Conservation (phyloP, 2,797 vertebrate species). For the Rhinella marina region DNA sequence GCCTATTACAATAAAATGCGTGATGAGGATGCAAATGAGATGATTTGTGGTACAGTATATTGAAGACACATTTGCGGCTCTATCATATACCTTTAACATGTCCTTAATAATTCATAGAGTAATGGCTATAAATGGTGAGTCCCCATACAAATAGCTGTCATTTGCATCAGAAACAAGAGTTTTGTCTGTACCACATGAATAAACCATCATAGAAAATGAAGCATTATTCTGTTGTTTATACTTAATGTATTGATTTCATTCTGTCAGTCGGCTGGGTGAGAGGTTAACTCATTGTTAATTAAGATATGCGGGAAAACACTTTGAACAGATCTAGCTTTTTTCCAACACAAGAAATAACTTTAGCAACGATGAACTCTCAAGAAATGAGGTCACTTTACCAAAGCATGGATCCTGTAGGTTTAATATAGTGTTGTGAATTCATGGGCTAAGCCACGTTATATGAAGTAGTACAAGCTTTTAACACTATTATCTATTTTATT, state of each 20-base stretch:
- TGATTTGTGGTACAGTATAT: not conserved
- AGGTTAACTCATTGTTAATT: constrained; percentile 67
- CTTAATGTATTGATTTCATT: constrained; percentile 63
- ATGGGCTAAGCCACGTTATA: not conserved
- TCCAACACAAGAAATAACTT: constrained; percentile 64
- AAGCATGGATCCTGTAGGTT: not conserved
- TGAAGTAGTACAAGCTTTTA: not conserved
- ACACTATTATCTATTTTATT: not conserved
- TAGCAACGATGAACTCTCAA: constrained; percentile 66
- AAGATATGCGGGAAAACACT: constrained; percentile 65
- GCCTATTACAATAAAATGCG: not conserved
- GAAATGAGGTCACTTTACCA: constrained; percentile 67
- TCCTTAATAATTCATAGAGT: not conserved
- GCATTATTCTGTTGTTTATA: constrained; percentile 56
- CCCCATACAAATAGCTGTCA: not conserved
- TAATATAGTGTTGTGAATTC: constrained; percentile 14
- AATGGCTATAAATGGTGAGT: not conserved
- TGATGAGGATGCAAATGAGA: not conserved
- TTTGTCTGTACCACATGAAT: constrained; percentile 14
- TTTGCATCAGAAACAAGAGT: constrained; percentile 33
- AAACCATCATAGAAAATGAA: constrained; percentile 25
- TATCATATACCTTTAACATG: not conserved
- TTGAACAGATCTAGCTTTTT: constrained; percentile 65
- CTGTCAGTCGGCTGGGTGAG: constrained; percentile 60
- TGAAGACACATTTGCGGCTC: not conserved